Evolutionary conservation across 2,888 invertebrate genomes (phyloP).

Genomic region (Ecliptopera silaceata): DNA sequence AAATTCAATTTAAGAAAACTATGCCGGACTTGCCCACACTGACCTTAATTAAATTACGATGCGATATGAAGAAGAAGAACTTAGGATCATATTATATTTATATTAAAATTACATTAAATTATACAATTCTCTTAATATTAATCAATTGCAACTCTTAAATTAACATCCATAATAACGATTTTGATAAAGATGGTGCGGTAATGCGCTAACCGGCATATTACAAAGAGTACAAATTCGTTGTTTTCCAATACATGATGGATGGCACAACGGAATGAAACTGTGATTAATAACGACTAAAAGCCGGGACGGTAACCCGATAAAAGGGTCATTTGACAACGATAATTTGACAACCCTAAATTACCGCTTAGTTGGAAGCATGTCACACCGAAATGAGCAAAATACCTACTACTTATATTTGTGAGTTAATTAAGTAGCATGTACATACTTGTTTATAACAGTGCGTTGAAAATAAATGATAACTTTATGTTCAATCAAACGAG

Average conservation of each 20-base stretch:
- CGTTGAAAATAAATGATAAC: no score
- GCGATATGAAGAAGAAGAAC: no score
- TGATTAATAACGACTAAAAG: conserved; percentile 55
- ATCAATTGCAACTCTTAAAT: no score
- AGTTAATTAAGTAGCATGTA: no score
- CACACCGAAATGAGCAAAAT: conserved; percentile 37
- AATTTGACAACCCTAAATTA: conserved; percentile 57
- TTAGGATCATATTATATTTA: no score
- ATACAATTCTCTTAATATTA: no score
- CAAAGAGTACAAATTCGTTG: conserved; percentile 36
- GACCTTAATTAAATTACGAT: no score
- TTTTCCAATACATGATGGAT: conserved; percentile 47
- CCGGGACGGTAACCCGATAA: conserved; percentile 51
- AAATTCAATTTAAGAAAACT: no score
- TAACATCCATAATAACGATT: conserved; percentile 4
- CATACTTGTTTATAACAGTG: no score
- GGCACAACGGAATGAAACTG: conserved; percentile 40
- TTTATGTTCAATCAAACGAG: no score
- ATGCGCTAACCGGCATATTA: conserved; percentile 23
- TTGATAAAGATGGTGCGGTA: conserved; percentile 22
- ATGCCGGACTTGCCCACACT: no score
- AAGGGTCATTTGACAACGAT: conserved; percentile 55
- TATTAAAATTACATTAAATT: no score
- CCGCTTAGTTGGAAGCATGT: conserved; percentile 28
- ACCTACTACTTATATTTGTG: background rate